These are phyloP conservation scores for Marisa cornuarietis DNA, from an alignment of 1,140 invertebrate genomes.

Conservation along the genomic window DNA sequence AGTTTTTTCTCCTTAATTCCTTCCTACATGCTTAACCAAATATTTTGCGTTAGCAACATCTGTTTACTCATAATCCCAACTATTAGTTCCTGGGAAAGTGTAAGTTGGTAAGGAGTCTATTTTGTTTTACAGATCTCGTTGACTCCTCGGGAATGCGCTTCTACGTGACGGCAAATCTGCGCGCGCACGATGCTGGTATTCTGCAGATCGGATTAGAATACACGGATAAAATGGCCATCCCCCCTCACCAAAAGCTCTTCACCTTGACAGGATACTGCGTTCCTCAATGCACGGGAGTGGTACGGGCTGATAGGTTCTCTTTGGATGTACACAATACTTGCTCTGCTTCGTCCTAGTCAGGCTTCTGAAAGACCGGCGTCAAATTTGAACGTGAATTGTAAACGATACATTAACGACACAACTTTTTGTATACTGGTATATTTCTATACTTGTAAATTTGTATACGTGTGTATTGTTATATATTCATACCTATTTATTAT, in stretches of 20 bases:
- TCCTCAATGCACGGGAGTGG: constrained; percentile 89
- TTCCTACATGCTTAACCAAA: too few relatives aligned
- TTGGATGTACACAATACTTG: too few relatives aligned
- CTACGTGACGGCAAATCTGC: constrained; percentile 71
- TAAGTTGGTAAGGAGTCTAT: background rate
- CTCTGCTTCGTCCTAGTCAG: too few relatives aligned
- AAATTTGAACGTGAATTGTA: too few relatives aligned
- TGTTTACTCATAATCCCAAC: too few relatives aligned
- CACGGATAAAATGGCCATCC: constrained; percentile 97
- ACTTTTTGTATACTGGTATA: background rate
- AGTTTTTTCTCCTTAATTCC: too few relatives aligned
- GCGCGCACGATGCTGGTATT: constrained; percentile 90
- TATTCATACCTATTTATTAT: background rate
- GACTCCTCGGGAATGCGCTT: constrained; percentile 92
- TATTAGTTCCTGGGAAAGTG: too few relatives aligned
- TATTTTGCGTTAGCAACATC: too few relatives aligned
- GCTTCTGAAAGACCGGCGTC: too few relatives aligned
- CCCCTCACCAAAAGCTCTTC: constrained; percentile 81
- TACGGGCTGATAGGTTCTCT: constrained; percentile 55
- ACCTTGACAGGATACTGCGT: constrained; percentile 89
- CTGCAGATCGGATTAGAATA: constrained; percentile 98
- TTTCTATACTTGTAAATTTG: background rate
- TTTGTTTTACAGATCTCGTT: constrained; percentile 72
- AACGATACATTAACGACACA: too few relatives aligned
- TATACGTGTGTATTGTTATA: constrained; percentile 5